Base-by-base conservation (phyloP, 2,888 invertebrate genomes). In the Hymenopus coronatus region DNA sequence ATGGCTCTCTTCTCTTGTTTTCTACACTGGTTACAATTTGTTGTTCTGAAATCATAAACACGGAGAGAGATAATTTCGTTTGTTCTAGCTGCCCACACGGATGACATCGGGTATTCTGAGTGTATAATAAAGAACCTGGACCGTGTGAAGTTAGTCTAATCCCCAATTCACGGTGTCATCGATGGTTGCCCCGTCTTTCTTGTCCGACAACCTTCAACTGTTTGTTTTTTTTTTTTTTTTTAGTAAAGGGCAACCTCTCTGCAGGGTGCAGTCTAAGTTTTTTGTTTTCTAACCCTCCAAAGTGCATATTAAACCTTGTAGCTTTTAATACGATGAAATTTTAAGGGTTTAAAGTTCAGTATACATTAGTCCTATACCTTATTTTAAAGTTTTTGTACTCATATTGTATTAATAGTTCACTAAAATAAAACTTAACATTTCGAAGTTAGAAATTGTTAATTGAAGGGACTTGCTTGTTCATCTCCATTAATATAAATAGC, bases 121-220 rank as follows among this genome's bases (percentile, higher is more conserved):
- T 70, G 54, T 25, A 70, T 70, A 70, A 70, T 70, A 70, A 70
- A 70, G 54, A 70, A 25, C 54, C 54, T 20, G 54, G 54, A 25
- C 25, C 54, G 54, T 70, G 54, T 70, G 54, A 70, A 70, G 54
- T 70, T 70, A 70, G 3, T 14, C 81, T 81, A 82, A 87, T 87
- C 33, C 82, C 28, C 33, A 87, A 87, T 87, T 87, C 87, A 87
- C 82, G 82, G 82, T 82, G 82, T 87, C 87, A 33, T 87, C 82
- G 81, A 82, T 82, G 87, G 82, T 28, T 14, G 30, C 33, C 87
- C 82, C 54, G 54, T 70, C 54, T 70, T 20, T 70, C 54, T 70
- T 70, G 54, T 70, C 54, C 20, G 20, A 20, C 54, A 70, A 70
- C 20, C 25, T 25, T 25, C 54, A 20, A 0, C 1, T 70, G 20